These are phyloP conservation scores for Rhadina sibilatrix DNA, from an alignment of 2,113 vertebrate genomes.

Conservation along the genomic window DNA sequence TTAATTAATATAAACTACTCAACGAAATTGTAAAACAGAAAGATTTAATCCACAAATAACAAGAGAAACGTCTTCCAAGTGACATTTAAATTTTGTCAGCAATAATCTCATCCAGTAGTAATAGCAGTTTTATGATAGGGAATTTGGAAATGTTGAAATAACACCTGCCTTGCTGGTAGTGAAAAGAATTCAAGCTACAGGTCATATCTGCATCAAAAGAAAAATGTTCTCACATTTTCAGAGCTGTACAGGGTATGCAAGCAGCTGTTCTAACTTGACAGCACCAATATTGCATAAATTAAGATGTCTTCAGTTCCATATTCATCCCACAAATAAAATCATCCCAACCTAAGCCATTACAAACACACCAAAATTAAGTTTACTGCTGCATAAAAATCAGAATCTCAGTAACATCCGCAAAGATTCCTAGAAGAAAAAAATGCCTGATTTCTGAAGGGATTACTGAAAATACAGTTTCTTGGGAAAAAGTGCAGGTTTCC, in stretches of 20 bases:
- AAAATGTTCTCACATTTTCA: neutral
- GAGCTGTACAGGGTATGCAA: neutral
- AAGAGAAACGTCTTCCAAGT: neutral
- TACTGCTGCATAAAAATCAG: neutral
- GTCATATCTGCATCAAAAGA: neutral
- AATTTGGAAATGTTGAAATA: neutral
- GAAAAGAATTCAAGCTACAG: neutral
- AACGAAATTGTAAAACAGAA: neutral
- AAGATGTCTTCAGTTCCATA: neutral
- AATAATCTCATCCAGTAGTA: neutral
- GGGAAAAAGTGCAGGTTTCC: neutral
- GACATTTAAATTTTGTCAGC: neutral
- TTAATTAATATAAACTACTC: neutral
- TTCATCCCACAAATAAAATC: neutral
- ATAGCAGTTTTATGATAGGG: fast-evolving
- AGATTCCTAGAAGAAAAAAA: neutral
- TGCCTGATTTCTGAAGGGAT: fast-evolving
- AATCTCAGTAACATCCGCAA: neutral
- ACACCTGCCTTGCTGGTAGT: neutral
- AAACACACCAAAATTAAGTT: neutral
- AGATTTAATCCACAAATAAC: neutral
- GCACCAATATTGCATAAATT: neutral
- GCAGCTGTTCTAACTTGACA: neutral
- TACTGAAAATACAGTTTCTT: neutral
- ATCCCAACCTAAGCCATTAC: neutral